Conservation (phyloP, 2,797 vertebrate genomes). For the Trichosurus vulpecula region DNA sequence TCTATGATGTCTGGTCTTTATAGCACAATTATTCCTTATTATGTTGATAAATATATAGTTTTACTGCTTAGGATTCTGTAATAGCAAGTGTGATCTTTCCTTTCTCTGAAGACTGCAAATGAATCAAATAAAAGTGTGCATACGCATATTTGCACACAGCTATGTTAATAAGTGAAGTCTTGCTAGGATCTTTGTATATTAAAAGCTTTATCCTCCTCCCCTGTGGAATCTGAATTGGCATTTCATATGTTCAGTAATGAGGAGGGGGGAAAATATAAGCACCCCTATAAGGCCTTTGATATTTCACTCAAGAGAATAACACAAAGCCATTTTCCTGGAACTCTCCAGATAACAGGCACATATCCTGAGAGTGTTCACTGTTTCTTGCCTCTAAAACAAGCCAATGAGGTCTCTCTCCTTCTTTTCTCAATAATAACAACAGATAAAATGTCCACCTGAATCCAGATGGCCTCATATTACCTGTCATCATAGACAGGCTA, state of each 20-base stretch:
- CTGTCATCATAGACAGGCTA: not conserved
- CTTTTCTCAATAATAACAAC: not conserved
- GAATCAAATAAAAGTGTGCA: not conserved
- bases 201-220: not conserved
- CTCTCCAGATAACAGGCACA: too few species aligned
- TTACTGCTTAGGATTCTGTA: not conserved
- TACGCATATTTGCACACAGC: not conserved
- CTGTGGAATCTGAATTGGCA: not conserved
- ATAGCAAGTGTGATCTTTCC: not conserved
- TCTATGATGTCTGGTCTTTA: not conserved
- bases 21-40: not conserved
- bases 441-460: not conserved
- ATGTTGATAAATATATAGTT: not conserved
- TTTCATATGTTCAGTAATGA: not conserved
- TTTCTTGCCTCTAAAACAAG: not conserved
- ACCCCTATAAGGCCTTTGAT: not conserved
- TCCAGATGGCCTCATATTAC: not conserved
- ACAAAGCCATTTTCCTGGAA: not conserved
- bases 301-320: not conserved
- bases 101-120: not conserved
- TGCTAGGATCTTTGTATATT: not conserved
- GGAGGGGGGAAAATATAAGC: not conserved
- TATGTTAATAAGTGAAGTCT: not conserved
- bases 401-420: not conserved
- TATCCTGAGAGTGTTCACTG: not conserved